Evolutionary conservation across 2,888 invertebrate genomes (phyloP).

Genomic region (Volucella zonaria): DNA sequence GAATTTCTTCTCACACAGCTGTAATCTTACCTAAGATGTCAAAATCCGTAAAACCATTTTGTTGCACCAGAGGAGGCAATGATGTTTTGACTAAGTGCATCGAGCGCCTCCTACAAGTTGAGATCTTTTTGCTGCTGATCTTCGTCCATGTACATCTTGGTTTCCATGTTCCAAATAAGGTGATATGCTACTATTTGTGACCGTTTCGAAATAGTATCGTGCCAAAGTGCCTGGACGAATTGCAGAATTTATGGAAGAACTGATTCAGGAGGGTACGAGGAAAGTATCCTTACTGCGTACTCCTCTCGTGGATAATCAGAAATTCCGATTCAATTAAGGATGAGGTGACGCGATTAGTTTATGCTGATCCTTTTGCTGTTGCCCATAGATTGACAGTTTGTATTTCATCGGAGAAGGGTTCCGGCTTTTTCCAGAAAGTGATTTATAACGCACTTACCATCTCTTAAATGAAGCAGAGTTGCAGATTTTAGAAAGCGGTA

Average conservation of each 20-base stretch:
- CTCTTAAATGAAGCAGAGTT: too few species aligned
- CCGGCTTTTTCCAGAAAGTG: too few species aligned
- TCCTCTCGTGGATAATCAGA: too few species aligned
- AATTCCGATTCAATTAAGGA: too few species aligned
- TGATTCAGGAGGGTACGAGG: slow-evolving; percentile 96
- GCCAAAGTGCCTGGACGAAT: slow-evolving; percentile 94
- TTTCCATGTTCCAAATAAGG: slow-evolving; percentile 99
- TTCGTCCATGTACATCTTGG: slow-evolving; percentile 98
- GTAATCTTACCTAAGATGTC: slow-evolving; percentile 99
- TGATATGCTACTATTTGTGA: slow-evolving; percentile 99
- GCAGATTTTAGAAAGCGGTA: slow-evolving; percentile 91
- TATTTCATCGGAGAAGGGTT: too few species aligned
- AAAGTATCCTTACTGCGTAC: slow-evolving; percentile 95
- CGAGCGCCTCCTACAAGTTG: slow-evolving; percentile 89
- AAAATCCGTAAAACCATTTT: slow-evolving; percentile 98
- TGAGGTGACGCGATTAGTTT: too few species aligned
- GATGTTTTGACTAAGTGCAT: slow-evolving; percentile 90
- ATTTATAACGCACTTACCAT: too few species aligned
- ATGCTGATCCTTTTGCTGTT: too few species aligned
- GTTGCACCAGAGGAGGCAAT: slow-evolving; percentile 95
- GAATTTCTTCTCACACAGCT: slow-evolving; percentile 97
- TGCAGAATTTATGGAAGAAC: slow-evolving; percentile 98
- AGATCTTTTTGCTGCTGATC: slow-evolving; percentile 95
- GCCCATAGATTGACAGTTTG: too few species aligned
- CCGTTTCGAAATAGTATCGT: slow-evolving; percentile 95